A percentile compares a stretch with the other conserved stretches of the same genome.
phyloP scores from a whole-genome alignment of 2,797 vertebrate genomes.

The Gastrophryne carolinensis region DNA sequence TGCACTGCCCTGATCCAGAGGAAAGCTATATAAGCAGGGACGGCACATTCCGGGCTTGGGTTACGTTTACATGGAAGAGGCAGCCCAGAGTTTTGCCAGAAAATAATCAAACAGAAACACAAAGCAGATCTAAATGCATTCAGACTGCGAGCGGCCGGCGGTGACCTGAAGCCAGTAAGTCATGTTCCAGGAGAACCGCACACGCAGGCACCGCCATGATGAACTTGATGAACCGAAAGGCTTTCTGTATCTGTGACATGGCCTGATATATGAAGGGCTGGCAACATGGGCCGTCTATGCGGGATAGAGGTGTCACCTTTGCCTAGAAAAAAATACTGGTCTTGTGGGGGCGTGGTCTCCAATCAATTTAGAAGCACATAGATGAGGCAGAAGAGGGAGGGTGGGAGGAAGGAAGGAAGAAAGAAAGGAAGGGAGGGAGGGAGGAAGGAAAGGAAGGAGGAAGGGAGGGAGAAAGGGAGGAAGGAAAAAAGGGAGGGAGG shows the following conservation, averaged over 20 bases:
- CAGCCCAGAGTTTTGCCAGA: conserved; percentile 12
- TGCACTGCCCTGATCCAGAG: neutral
- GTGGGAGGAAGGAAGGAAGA: no score
- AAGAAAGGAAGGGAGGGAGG: no score
- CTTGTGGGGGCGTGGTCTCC: no score
- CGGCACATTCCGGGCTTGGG: conserved; percentile 29
- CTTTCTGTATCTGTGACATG: neutral
- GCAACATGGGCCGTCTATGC: no score
- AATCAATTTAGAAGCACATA: no score
- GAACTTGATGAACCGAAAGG: neutral
- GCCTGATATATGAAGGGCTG: neutral
- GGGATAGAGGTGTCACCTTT: neutral
- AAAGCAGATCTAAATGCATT: conserved; percentile 13
- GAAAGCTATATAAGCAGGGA: conserved; percentile 30
- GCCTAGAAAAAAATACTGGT: no score
- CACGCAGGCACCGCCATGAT: neutral
- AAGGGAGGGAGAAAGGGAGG: no score
- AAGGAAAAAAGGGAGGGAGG: no score
- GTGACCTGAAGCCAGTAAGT: conserved; percentile 27
- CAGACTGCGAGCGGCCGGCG: neutral
- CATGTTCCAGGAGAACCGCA: neutral
- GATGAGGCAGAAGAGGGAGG: no score
- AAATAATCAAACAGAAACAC: conserved; percentile 17
- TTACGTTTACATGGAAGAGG: conserved; percentile 35
- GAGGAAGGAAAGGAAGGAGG: no score